Base-by-base conservation (phyloP, 2,113 vertebrate genomes). In the Leptobrachium leishanense region DNA sequence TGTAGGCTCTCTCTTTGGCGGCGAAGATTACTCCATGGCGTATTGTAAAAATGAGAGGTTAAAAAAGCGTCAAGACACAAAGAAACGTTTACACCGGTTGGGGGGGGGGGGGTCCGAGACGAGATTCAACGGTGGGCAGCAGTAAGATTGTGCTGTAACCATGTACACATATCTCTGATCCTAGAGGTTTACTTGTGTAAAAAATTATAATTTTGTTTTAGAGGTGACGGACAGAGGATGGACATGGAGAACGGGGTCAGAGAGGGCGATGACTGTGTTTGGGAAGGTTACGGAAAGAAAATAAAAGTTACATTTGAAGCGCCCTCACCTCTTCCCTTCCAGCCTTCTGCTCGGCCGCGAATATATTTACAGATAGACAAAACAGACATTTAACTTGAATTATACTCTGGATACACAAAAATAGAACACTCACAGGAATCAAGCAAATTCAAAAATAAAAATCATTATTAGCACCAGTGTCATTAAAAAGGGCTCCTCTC, bases 391-490 rank as follows among this genome's bases (percentile, higher is more conserved):
- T 95, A 88, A 77, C 93, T 95, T 93, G 93, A 90, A 93, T 94
- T 94, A 91, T 90, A 90, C 85, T 90, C 90, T 94, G 89, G 90
- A 95, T 94, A 93, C 92, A 85, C 89, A 88, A 92, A 93, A 82
- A 92, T 92, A 92, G 91, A 87, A 94, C 94, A 96, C 96, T 96
- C 97, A 96, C 96, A 96, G 95, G 96, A 96, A 98, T 81, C 96
- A 96, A 95, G 98, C 90, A 96, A 96, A 96, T 96, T 96, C 97
- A 94, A 68, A 95, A 96, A 97, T 97, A 94, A 77, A 95, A 96
- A 98, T 97, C 95, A 98, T 97, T 95, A 96, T 98, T 98, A 99
- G 97, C 98, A 99, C 98, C 98, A 99, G 97, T 98, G 98, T 97
- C 65, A 74, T 81, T 50, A 74, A 81, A 69, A 81, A 74, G 40